Base-by-base conservation (phyloP, 2,888 invertebrate genomes). In the Saturnia japonica region DNA sequence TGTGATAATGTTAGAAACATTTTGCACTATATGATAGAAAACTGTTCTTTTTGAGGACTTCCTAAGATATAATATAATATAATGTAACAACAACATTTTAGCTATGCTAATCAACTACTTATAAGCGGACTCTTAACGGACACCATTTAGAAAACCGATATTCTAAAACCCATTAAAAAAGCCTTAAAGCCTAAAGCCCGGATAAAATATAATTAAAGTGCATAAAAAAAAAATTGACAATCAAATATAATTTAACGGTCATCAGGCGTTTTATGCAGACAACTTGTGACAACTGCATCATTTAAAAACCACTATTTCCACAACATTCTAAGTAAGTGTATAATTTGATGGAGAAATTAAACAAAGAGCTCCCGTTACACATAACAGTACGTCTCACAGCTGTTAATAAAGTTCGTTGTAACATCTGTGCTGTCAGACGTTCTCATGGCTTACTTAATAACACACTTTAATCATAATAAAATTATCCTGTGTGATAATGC, bases 341-440 rank as follows among this genome's bases (percentile, higher is more conserved):
- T 28, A 60, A 60, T 60, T 60, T 54, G 1, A 54, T n/a, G 57
- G 16, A 60, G 28, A 60, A 34, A 60, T 28, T 28, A 28, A 28
- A 60, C 57, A 60, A 60, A 28, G 57, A 25, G 14, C 2, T 60
- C 57, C 57, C 57, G 57, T 60, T 60, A 60, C 57, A 14, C 11
- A 14, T 14, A 60, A 60, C 57, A 14, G 57, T 60, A 64, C 11
- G 9, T 64, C 19, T 40, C 64, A 40, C 40, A 64, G 64, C 34
- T 64, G 64, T 64, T 64, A 64, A 34, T 40, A 40, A 40, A 40
- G 62, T 62, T 62, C 22, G 40, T 64, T 64, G 40, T 34, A 64
- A 64, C 64, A 64, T 64, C 64, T 64, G 40, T 64, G 14, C 28
- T n/a, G 64, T 40, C 64, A 40, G 34, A 64, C 40, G 4, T 64